phyloP scores from a whole-genome alignment of 2,113 vertebrate species.

The Rhinoptilus africanus region DNA sequence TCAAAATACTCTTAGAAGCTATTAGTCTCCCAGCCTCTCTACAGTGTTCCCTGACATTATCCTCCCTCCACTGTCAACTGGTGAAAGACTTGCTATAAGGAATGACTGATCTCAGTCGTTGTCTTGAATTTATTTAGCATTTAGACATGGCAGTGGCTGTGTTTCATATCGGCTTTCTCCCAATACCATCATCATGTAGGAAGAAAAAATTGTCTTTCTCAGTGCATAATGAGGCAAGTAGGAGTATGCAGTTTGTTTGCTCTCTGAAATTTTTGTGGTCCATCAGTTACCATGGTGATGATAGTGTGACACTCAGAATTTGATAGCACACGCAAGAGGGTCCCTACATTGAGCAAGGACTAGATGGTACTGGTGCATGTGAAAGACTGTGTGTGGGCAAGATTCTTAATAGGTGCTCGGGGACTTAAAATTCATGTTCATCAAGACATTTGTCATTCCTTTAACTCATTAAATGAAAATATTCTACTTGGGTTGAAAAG shows the following conservation, averaged over 20 bases:
- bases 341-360: not conserved
- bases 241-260: not conserved
- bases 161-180: not conserved
- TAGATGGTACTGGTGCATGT: not conserved
- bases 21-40: not conserved
- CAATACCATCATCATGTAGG: not conserved
- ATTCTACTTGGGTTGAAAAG: not conserved
- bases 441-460: not conserved
- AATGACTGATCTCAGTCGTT: not conserved
- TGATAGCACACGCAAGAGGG: not conserved
- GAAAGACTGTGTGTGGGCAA: not conserved
- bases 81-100: accelerated
- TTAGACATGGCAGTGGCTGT: not conserved
- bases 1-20: not conserved
- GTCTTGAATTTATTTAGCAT: not conserved
- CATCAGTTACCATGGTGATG: not conserved
- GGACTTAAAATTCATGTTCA: not conserved
- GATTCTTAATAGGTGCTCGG: not conserved
- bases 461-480: slow-evolving; percentile 28
- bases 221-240: not conserved
- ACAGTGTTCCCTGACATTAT: not conserved
- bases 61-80: not conserved
- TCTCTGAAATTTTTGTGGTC: not conserved
- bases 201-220: not conserved
- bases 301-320: not conserved